These are phyloP conservation scores for Catamblyrhynchus diadema DNA, from an alignment of 2,797 vertebrate species.

Conservation along the genomic window DNA sequence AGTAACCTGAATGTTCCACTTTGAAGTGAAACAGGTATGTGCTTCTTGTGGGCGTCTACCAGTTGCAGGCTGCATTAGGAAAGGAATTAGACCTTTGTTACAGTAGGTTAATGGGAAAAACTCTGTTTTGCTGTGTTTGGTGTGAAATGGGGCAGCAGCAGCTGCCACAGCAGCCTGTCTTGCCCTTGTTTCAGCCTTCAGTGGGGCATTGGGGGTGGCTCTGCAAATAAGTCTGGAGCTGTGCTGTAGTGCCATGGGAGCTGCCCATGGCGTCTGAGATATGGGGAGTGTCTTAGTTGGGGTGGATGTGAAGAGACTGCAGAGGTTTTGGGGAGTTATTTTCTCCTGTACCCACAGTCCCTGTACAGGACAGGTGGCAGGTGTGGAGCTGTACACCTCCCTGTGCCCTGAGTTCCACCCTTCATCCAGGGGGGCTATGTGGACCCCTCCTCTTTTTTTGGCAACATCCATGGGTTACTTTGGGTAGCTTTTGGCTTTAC, in stretches of 20 bases:
- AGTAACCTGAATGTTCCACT: neutral
- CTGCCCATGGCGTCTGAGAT: accelerated
- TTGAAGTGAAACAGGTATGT: neutral
- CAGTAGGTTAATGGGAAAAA: neutral
- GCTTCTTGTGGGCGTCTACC: neutral
- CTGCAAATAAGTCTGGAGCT: neutral
- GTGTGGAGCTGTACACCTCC: accelerated
- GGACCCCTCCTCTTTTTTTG: neutral
- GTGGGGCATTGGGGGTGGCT: neutral
- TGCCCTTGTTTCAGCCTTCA: neutral
- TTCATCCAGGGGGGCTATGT: neutral
- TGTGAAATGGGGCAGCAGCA: neutral
- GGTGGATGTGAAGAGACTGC: neutral
- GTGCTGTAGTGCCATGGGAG: neutral
- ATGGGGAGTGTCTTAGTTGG: neutral
- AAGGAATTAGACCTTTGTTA: neutral
- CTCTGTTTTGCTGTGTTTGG: neutral
- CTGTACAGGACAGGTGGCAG: neutral
- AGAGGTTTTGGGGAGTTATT: neutral
- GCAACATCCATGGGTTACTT: accelerated
- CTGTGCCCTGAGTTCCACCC: neutral
- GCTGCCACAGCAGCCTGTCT: neutral
- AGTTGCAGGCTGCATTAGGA: neutral
- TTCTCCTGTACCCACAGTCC: neutral
- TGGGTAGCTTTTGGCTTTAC: neutral